phyloP scores from a whole-genome alignment of 2,888 invertebrate genomes.

The Orthosia incerta region DNA sequence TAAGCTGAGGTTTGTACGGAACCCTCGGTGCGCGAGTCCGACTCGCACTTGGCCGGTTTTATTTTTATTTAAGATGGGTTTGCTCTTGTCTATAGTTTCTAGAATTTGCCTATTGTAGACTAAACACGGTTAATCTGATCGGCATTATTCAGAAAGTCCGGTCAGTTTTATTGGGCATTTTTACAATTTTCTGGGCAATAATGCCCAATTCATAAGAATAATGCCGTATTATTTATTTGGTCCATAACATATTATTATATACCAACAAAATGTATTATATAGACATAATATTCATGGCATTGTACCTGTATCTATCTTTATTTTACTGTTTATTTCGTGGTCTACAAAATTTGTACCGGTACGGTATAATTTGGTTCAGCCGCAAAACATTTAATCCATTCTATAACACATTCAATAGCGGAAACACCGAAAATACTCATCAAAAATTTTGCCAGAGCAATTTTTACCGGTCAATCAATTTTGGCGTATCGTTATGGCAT shows the following conservation, averaged over 20 bases:
- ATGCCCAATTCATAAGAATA: too few relatives aligned
- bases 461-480: conserved; percentile 68
- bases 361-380: conserved; percentile 35
- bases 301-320: conserved; percentile 17
- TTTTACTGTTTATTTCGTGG: conserved; percentile 54
- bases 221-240: too few relatives aligned
- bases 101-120: neutral
- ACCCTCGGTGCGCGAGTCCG: too few relatives aligned
- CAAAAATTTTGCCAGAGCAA: conserved; percentile 51
- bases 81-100: too few relatives aligned
- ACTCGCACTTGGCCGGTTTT: too few relatives aligned
- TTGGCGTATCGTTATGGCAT: conserved; percentile 58
- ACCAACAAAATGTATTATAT: too few relatives aligned
- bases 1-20: too few relatives aligned
- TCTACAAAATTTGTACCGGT: conserved; percentile 42
- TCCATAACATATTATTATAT: too few relatives aligned
- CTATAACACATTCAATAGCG: conserved; percentile 48
- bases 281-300: conserved; percentile 2
- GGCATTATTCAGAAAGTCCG: too few relatives aligned
- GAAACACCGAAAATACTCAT: conserved; percentile 43
- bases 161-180: too few relatives aligned
- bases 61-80: too few relatives aligned
- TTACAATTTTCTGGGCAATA: too few relatives aligned
- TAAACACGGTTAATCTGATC: neutral
- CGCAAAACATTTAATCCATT: conserved; percentile 44